A percentile compares a stretch with the other conserved stretches of the same genome.
Conservation (phyloP, 2,888 invertebrate genomes). For the Unio delphinus region DNA sequence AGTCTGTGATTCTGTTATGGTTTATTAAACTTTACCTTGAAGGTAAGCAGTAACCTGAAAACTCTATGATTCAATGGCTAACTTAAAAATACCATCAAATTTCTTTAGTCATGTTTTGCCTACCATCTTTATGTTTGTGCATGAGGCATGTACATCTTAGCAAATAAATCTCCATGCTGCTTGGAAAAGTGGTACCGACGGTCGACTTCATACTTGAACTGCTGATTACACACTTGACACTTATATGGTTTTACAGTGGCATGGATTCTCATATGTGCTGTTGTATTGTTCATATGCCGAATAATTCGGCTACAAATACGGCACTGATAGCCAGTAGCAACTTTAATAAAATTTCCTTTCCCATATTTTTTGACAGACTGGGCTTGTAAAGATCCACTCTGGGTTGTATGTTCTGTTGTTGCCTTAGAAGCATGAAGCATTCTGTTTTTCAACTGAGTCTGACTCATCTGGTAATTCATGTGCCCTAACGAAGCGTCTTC, state of each 20-base stretch:
- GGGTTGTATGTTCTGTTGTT: not conserved
- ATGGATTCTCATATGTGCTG: constrained; percentile 39
- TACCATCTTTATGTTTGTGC: constrained; percentile 9
- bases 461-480: constrained; percentile 18
- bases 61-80: too few species aligned
- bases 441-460: constrained; percentile 3
- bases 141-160: constrained; percentile 39
- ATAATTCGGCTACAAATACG: constrained; percentile 37
- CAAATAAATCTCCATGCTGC: constrained; percentile 36
- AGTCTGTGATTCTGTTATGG: too few species aligned
- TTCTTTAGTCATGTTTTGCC: too few species aligned
- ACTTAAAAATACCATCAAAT: too few species aligned
- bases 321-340: constrained; percentile 37
- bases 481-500: constrained; percentile 13
- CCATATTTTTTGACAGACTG: constrained; percentile 35
- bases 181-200: constrained; percentile 36
- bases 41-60: too few species aligned
- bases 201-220: constrained; percentile 39
- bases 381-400: constrained; percentile 10
- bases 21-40: too few species aligned
- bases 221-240: constrained; percentile 39
- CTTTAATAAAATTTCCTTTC: constrained; percentile 39
- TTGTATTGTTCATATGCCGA: constrained; percentile 38
- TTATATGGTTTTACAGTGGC: constrained; percentile 37
- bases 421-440: constrained; percentile 8